Evolutionary conservation across 2,888 invertebrate genomes (phyloP).

Genomic region (Malthinus flaveolus): DNA sequence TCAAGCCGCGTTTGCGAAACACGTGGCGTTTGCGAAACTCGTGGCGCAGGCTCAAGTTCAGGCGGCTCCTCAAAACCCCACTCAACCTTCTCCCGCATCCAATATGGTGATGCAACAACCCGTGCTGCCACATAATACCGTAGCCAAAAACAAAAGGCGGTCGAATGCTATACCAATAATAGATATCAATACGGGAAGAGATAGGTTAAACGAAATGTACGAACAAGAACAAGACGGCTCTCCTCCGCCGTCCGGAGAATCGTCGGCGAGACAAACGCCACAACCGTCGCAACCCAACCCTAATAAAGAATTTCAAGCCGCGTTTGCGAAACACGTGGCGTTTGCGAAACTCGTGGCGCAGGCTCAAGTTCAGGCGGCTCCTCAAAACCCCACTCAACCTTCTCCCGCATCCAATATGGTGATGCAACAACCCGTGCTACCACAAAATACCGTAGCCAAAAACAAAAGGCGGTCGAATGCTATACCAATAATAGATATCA

Average conservation of each 20-base stretch:
- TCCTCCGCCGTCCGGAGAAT: conserved; percentile 54
- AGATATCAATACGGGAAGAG: conserved; percentile 48
- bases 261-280: conserved; percentile 57
- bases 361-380: conserved; percentile 32
- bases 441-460: conserved; percentile 21
- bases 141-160: conserved; percentile 37
- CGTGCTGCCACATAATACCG: conserved; percentile 24
- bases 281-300: conserved; percentile 48
- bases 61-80: conserved; percentile 37
- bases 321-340: conserved; percentile 50
- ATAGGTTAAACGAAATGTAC: conserved; percentile 53
- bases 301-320: conserved; percentile 49
- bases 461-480: conserved; percentile 45
- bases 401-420: conserved; percentile 31
- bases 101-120: conserved; percentile 31
- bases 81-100: conserved; percentile 36
- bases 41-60: conserved; percentile 33
- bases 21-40: conserved; percentile 43
- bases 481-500: conserved; percentile 51
- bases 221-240: conserved; percentile 46
- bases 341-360: conserved; percentile 37
- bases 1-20: conserved; percentile 51
- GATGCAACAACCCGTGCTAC: conserved; percentile 32
- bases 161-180: conserved; percentile 51
- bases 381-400: conserved; percentile 39